phyloP scores from a whole-genome alignment of 2,797 vertebrate genomes.

The Liparis tanakae region DNA sequence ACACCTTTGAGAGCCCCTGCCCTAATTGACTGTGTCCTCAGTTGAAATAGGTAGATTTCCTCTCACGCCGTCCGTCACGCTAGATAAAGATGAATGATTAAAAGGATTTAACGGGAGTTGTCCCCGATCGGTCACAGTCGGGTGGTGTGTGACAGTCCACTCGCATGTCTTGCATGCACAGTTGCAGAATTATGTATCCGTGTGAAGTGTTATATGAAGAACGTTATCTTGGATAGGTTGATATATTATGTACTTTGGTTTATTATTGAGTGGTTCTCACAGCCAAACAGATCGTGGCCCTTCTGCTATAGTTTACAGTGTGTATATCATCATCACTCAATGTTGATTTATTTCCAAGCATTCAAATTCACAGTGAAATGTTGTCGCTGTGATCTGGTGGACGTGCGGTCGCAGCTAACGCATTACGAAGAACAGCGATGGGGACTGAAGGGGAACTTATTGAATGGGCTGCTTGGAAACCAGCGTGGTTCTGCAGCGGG shows the following conservation, averaged over 20 bases:
- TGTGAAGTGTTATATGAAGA: neutral
- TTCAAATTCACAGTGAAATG: neutral
- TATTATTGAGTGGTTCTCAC: neutral
- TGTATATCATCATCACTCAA: neutral
- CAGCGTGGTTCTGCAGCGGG: neutral
- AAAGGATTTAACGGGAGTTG: neutral
- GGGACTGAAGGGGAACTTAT: neutral
- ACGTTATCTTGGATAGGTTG: neutral
- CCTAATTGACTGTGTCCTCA: slow-evolving; percentile 19
- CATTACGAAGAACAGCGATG: neutral
- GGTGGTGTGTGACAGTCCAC: neutral
- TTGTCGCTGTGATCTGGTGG: too few species aligned
- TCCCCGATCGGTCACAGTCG: neutral
- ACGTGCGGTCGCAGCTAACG: neutral
- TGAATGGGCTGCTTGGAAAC: neutral
- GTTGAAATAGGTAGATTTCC: neutral
- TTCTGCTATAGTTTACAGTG: neutral
- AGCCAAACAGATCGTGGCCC: neutral
- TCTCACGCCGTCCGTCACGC: neutral
- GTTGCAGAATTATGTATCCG: neutral
- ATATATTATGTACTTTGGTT: slow-evolving; percentile 10
- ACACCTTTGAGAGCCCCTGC: neutral
- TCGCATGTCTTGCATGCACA: slow-evolving; percentile 12
- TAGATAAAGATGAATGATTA: neutral
- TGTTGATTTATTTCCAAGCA: neutral